A percentile compares a stretch with the other conserved stretches of the same genome.
Conservation (phyloP, 2,888 invertebrate species). For the Polydrusus pterygomalis region DNA sequence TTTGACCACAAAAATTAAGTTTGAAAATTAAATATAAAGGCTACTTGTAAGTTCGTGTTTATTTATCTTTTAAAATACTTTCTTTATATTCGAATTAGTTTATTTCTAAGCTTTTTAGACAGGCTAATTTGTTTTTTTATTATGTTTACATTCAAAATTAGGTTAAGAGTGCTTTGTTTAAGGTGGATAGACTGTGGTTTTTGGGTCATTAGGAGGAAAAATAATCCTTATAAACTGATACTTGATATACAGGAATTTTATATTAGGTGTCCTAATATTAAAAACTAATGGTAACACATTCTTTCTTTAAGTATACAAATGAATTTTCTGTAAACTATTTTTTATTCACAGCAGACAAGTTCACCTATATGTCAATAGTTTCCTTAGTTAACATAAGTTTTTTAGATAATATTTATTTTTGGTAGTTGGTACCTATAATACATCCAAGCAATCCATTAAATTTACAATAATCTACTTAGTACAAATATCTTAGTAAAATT, state of each 20-base stretch:
- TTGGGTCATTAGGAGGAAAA: conserved; percentile 27
- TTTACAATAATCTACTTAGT: too few species aligned
- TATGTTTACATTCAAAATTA: conserved; percentile 36
- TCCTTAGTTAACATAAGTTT: too few species aligned
- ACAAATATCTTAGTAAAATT: too few species aligned
- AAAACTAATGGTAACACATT: not conserved
- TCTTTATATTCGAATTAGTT: conserved; percentile 33
- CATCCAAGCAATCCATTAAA: too few species aligned
- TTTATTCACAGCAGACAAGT: too few species aligned
- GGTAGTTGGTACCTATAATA: too few species aligned
- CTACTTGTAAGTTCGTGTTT: conserved; percentile 38
- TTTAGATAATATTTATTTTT: too few species aligned
- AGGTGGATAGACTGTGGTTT: conserved; percentile 21
- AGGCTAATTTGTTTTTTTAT: conserved; percentile 13
- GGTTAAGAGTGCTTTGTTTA: conserved; percentile 45
- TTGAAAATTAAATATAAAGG: conserved; percentile 43
- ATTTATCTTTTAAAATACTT: conserved; percentile 39
- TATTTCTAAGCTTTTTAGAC: conserved; percentile 32
- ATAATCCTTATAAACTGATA: conserved; percentile 25
- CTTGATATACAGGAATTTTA: conserved; percentile 3
- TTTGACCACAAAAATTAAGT: conserved; percentile 31
- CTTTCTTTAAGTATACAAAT: not conserved
- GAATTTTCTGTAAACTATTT: too few species aligned
- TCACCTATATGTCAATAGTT: too few species aligned
- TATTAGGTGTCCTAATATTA: not conserved